phyloP scores from a whole-genome alignment of 2,113 vertebrate genomes.

The Fregetta grallaria region DNA sequence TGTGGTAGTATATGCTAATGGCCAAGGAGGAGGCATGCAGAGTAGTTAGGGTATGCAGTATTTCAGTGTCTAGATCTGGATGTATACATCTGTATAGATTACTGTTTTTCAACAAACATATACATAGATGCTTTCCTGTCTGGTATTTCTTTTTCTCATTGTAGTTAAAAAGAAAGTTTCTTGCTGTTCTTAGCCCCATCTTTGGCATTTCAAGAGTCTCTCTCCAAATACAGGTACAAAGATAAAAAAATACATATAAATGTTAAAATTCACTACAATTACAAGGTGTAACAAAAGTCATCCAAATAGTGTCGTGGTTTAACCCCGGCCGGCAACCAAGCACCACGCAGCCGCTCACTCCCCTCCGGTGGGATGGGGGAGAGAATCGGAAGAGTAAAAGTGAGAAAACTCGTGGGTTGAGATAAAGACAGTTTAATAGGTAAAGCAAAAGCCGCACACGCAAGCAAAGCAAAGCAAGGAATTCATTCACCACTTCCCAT shows the following conservation, averaged over 20 bases:
- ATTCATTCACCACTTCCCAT: too few relatives aligned
- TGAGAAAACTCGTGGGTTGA: too few relatives aligned
- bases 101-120: neutral
- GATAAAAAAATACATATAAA: neutral
- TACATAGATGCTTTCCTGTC: neutral
- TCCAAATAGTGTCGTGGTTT: neutral
- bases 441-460: too few relatives aligned
- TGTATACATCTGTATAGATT: neutral
- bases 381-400: too few relatives aligned
- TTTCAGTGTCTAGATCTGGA: neutral
- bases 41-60: neutral
- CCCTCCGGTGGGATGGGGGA: too few relatives aligned
- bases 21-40: neutral
- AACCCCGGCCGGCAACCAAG: too few relatives aligned
- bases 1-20: accelerated
- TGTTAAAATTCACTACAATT: neutral
- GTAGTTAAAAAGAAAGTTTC: neutral
- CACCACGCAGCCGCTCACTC: too few relatives aligned
- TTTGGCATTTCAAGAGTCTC: neutral
- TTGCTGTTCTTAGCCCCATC: neutral
- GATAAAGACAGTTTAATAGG: too few relatives aligned
- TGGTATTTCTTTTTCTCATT: neutral
- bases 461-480: too few relatives aligned
- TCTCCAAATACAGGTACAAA: neutral
- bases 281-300: neutral